phyloP scores from a whole-genome alignment of 1,140 invertebrate genomes.

The Agrilus planipennis region DNA sequence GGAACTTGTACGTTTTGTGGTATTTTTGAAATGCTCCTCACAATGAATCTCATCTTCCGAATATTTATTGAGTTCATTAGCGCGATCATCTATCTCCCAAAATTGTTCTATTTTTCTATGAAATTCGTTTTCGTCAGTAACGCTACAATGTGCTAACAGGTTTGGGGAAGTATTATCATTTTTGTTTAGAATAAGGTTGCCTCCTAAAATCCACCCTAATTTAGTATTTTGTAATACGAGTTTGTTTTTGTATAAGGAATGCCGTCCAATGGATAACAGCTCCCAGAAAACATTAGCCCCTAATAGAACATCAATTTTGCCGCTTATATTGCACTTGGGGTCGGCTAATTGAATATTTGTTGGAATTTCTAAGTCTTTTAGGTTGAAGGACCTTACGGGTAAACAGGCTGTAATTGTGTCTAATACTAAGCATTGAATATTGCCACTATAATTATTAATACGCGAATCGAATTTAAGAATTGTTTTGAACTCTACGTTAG shows the following conservation, averaged over 20 bases:
- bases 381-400: slow-evolving; percentile 4
- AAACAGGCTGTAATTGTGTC: slow-evolving; percentile 2
- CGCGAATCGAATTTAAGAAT: neutral
- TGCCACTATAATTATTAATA: neutral
- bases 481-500: too few relatives aligned
- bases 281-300: slow-evolving; percentile 25
- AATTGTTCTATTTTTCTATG: slow-evolving; percentile 6
- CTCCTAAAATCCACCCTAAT: slow-evolving; percentile 23
- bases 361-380: slow-evolving; percentile 4
- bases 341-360: slow-evolving; percentile 15
- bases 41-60: neutral
- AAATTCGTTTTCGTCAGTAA: neutral
- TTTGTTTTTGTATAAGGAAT: slow-evolving; percentile 13
- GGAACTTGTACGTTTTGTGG: slow-evolving; percentile 8
- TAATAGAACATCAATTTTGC: slow-evolving; percentile 22
- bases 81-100: slow-evolving; percentile 8
- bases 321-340: slow-evolving; percentile 17
- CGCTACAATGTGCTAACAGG: neutral
- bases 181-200: neutral
- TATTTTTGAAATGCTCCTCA: slow-evolving; percentile 6
- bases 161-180: neutral
- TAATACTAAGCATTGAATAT: neutral
- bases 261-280: slow-evolving; percentile 19
- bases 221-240: slow-evolving; percentile 23
- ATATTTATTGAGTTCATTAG: slow-evolving; percentile 20